phyloP scores from a whole-genome alignment of 2,113 vertebrate species.

The Platichthys stellatus region DNA sequence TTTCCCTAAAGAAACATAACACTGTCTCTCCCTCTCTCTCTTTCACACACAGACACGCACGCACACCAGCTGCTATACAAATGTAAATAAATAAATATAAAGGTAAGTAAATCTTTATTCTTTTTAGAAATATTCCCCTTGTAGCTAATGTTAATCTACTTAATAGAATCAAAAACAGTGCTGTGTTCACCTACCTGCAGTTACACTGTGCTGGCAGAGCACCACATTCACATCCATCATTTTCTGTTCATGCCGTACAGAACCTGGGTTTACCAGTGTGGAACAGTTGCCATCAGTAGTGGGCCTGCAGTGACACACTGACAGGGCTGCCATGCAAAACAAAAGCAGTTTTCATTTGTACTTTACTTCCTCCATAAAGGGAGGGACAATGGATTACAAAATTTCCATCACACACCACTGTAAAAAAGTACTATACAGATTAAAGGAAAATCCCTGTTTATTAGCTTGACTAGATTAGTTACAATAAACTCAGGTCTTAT shows the following conservation, averaged over 20 bases:
- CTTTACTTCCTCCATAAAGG: background rate
- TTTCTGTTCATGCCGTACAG: background rate
- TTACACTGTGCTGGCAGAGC: background rate
- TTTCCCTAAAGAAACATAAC: no score
- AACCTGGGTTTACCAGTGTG: background rate
- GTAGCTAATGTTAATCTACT: constrained; percentile 24
- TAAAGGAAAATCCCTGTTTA: constrained; percentile 5
- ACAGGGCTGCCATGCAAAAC: background rate
- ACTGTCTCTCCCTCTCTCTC: no score
- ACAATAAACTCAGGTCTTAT: background rate
- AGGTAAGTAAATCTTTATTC: constrained; percentile 30
- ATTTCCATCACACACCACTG: background rate
- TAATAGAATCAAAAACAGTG: constrained; percentile 37
- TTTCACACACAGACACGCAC: constrained; percentile 11
- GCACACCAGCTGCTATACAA: constrained; percentile 35
- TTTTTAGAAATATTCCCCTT: constrained; percentile 39
- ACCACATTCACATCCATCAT: background rate
- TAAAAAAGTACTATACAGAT: constrained; percentile 8
- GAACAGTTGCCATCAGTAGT: background rate
- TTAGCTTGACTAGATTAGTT: background rate
- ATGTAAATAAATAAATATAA: constrained; percentile 35
- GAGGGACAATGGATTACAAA: constrained; percentile 1
- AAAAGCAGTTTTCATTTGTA: background rate
- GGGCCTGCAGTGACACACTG: background rate
- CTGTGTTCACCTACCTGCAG: background rate